Conservation (phyloP, 2,113 vertebrate genomes). For the Pan paniscus region DNA sequence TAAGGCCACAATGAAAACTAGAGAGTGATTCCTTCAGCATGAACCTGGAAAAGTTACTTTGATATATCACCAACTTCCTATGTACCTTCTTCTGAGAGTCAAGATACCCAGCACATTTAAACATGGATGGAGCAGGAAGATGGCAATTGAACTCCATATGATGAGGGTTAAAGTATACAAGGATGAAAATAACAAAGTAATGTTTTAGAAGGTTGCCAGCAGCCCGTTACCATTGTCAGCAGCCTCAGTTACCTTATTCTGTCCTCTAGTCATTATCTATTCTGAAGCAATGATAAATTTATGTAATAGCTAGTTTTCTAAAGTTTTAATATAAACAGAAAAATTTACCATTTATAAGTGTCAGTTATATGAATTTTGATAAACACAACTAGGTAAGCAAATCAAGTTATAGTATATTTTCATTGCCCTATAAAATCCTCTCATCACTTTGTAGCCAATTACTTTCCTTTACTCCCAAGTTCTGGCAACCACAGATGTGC, state of each 20-base stretch:
- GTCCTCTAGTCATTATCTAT: no score
- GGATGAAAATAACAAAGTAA: neutral
- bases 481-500: neutral
- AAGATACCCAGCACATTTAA: neutral
- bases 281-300: no score
- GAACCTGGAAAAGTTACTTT: neutral
- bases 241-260: neutral
- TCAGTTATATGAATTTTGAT: neutral
- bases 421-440: no score
- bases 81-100: neutral
- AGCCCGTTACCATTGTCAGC: neutral
- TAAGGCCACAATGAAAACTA: neutral
- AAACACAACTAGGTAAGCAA: no score
- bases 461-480: neutral
- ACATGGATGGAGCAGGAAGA: neutral
- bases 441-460: no score
- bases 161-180: neutral
- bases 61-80: neutral
- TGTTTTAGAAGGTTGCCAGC: neutral
- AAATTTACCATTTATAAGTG: neutral
- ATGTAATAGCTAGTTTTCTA: neutral
- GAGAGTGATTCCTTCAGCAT: neutral
- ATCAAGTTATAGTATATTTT: neutral
- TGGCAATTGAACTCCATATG: neutral
- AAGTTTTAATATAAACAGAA: neutral